These are phyloP conservation scores for Siderastrea siderea DNA, from an alignment of 92 coral and sea anemone genomes.

Conservation along the genomic window DNA sequence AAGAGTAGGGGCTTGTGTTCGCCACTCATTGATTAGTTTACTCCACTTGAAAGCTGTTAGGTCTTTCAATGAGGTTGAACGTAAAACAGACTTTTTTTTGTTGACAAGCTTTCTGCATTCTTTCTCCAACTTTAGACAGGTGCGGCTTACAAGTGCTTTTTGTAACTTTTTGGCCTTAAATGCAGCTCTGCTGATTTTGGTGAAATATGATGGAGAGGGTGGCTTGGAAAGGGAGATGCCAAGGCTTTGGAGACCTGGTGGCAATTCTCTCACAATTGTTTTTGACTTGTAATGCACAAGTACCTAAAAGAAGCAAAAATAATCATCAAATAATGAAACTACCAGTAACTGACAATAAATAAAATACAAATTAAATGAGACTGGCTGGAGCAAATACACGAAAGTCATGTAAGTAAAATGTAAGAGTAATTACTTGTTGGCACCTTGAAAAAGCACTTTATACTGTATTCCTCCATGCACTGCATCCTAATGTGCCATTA, in stretches of 20 bases:
- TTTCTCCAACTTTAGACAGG: not conserved
- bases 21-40: slow-evolving; percentile 12
- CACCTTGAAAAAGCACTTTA: too few relatives aligned
- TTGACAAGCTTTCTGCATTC: slow-evolving; percentile 21
- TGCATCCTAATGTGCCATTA: too few relatives aligned
- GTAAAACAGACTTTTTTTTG: slow-evolving; percentile 10
- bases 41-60: slow-evolving; percentile 22
- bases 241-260: slow-evolving; percentile 4
- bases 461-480: too few relatives aligned
- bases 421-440: too few relatives aligned
- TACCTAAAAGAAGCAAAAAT: not conserved
- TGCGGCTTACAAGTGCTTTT: not conserved
- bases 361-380: too few relatives aligned
- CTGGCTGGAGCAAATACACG: too few relatives aligned
- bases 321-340: not conserved
- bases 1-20: slow-evolving; percentile 14
- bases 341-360: too few relatives aligned
- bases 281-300: slow-evolving; percentile 27
- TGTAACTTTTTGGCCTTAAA: slow-evolving; percentile 5
- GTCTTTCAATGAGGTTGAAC: slow-evolving; percentile 22
- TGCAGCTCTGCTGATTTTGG: not conserved
- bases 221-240: slow-evolving; percentile 26
- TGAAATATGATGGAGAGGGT: not conserved
- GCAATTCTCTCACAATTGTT: slow-evolving; percentile 13
- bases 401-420: too few relatives aligned